Evolutionary conservation across 2,888 invertebrate genomes (phyloP).

Genomic region (Cheilosia soror): DNA sequence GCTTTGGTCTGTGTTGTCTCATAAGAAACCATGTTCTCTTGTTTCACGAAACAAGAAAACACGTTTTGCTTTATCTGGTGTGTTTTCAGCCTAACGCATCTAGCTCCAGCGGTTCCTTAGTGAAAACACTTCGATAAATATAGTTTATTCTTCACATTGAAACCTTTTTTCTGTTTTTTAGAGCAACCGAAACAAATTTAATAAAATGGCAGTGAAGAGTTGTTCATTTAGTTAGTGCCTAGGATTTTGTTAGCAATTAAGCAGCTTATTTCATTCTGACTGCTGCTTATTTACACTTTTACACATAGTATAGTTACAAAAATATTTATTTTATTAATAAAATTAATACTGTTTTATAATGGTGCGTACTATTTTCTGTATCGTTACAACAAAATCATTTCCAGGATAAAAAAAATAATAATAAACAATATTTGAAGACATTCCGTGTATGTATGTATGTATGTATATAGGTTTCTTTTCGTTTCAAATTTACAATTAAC

Average conservation of each 20-base stretch:
- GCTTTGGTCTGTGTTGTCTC: too few species aligned
- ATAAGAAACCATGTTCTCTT: too few species aligned
- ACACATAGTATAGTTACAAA: conserved; percentile 10
- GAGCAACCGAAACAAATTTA: conserved; percentile 13
- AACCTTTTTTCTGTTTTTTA: neutral
- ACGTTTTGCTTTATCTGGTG: too few species aligned
- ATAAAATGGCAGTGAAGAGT: conserved; percentile 45
- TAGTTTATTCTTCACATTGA: neutral
- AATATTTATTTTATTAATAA: conserved; percentile 22
- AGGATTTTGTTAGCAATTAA: conserved; percentile 13
- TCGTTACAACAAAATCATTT: conserved; percentile 6
- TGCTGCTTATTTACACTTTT: conserved; percentile 27
- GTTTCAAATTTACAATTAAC: conserved; percentile 26
- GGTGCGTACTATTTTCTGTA: conserved; percentile 42
- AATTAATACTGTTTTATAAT: conserved; percentile 70
- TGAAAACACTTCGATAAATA: neutral
- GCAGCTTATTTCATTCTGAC: conserved; percentile 14
- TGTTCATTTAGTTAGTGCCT: conserved; percentile 1
- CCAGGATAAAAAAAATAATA: conserved; percentile 8
- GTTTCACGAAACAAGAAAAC: too few species aligned
- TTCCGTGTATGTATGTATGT: conserved; percentile 23
- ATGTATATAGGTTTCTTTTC: conserved; percentile 3
- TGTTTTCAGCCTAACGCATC: too few species aligned
- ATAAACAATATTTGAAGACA: conserved; percentile 42
- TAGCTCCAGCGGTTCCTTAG: neutral